Evolutionary conservation across 2,113 vertebrate species (phyloP).

Genomic region (Rhinolophus ferrumequinum): DNA sequence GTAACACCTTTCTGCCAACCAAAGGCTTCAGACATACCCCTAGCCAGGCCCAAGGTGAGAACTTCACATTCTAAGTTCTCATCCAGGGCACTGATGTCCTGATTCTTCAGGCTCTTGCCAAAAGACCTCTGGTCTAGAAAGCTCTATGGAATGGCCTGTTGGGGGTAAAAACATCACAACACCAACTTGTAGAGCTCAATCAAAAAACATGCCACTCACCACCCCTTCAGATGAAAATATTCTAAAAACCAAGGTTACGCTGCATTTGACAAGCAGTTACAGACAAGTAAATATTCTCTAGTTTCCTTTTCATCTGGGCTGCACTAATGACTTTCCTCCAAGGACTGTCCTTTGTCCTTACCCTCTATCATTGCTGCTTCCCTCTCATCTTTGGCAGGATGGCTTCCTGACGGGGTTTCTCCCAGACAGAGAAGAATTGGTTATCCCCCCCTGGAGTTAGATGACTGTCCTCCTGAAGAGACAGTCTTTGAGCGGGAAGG

Average conservation of each 20-base stretch:
- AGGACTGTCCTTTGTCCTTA: background rate
- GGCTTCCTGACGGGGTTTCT: background rate
- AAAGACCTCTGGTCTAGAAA: background rate
- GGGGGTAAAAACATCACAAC: background rate
- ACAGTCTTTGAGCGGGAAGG: slow-evolving; percentile 16
- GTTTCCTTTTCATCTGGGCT: background rate
- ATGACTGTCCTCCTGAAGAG: background rate
- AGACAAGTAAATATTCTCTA: background rate
- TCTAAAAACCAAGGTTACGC: background rate
- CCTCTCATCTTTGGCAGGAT: background rate
- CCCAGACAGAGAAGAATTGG: background rate
- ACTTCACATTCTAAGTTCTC: background rate
- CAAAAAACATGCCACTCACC: background rate
- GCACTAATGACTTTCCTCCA: background rate
- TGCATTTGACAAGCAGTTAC: background rate
- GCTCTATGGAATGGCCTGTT: background rate
- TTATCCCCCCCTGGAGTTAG: background rate
- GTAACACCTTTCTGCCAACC: background rate
- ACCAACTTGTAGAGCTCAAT: background rate
- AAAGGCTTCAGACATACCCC: background rate
- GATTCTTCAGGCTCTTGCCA: background rate
- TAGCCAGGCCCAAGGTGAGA: background rate
- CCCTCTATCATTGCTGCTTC: background rate
- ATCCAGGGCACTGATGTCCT: no score
- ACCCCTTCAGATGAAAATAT: background rate